Percentiles rank a stretch among this genome's conserved stretches.
Conservation (phyloP, 2,113 vertebrate species). For the Dascyllus trimaculatus region DNA sequence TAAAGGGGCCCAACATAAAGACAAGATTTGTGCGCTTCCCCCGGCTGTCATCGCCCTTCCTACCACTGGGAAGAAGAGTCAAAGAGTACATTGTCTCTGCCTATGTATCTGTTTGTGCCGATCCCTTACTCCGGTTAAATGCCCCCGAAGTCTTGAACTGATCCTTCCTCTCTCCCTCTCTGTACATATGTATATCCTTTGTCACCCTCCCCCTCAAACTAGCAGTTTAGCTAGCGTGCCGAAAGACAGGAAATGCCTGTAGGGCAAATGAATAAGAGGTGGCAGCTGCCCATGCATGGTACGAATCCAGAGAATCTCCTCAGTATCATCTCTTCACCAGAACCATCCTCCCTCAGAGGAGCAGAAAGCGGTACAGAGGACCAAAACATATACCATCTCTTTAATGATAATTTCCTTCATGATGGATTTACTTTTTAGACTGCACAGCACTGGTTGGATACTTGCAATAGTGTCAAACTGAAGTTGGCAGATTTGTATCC, state of each 20-base stretch:
- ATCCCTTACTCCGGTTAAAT: constrained; percentile 56
- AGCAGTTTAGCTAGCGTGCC: constrained; percentile 59
- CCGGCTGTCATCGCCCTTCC: constrained; percentile 64
- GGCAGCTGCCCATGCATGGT: constrained; percentile 68
- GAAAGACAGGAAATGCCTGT: constrained; percentile 74
- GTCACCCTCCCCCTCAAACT: constrained; percentile 52
- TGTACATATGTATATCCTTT: constrained; percentile 34
- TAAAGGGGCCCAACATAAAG: constrained; percentile 61
- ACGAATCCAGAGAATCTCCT: constrained; percentile 56
- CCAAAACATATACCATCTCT: constrained; percentile 1
- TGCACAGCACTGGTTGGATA: neutral
- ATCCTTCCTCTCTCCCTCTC: constrained; percentile 25
- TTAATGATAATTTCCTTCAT: constrained; percentile 4
- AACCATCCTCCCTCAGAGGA: constrained; percentile 21
- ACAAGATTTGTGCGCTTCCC: constrained; percentile 73
- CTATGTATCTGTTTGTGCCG: constrained; percentile 66
- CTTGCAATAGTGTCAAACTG: neutral
- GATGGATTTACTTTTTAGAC: neutral
- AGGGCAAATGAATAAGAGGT: constrained; percentile 68
- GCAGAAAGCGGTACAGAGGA: neutral
- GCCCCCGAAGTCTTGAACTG: constrained; percentile 51
- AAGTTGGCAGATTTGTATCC: neutral
- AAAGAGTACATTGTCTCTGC: constrained; percentile 76
- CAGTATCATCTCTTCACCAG: constrained; percentile 47
- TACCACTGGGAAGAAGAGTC: constrained; percentile 69